Base-by-base conservation (phyloP, 1,140 invertebrate species). In the Zaprionus tsacasi region DNA sequence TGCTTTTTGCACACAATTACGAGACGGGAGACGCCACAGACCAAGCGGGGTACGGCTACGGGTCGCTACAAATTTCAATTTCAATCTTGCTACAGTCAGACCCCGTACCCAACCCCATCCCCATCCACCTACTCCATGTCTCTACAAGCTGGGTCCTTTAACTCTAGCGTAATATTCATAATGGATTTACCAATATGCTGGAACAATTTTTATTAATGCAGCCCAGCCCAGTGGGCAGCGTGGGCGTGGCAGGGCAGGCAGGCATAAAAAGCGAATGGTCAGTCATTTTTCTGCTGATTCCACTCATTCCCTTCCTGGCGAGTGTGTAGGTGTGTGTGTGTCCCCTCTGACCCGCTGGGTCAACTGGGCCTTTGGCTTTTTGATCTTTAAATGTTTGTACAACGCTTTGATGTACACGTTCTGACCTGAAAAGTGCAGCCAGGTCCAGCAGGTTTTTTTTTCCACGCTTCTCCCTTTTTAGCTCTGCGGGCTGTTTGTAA, bases 151-250 rank as follows among this genome's bases (percentile, higher is more conserved):
- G n/a, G n/a, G n/a, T 78, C 70, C 79, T 69, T 79, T 83, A 79
- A 82, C 80, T 80, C 69, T 67, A 69, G 69, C 82, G 82, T 91
- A 91, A 91, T 91, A 91, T 88, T 89, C 90, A 90, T 91, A 91
- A 91, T 91, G 90, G 90, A 91, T 91, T 91, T 91, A 87, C 86
- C 85, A 91, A 91, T 91, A 91, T 91, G 90, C 76, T 88, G 88
- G 88, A 82, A 67, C 79, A 80, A 82, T 91, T 91, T 91, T 88
- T 89, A 89, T 89, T 85, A 89, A 89, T 89, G 86, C 86, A 79
- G 61, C 56, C 56, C 82, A 21, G 45, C 70, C 55, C n/a, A 38
- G 11, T 33, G 30, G 33, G 4, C 33, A 6, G 5, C 6, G 43
- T 48, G 21, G 30, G 57, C 25, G 25, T 7, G 25, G 43, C 15